Evolutionary conservation across 2,888 invertebrate species (phyloP), one percentile per base, ranked within the genome.

Genomic region (Heliconius erato): DNA sequence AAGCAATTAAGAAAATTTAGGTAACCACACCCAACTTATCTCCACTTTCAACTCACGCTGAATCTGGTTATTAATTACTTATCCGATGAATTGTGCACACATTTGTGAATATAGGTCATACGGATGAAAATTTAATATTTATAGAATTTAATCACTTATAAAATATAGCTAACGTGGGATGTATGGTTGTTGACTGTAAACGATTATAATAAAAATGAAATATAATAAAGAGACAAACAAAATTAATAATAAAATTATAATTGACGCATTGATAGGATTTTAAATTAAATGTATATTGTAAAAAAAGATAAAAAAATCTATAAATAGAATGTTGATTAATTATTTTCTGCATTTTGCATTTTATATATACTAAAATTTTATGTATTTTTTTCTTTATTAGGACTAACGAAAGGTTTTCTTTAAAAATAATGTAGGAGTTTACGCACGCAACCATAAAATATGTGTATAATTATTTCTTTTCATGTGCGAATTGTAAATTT

Each of bases 61-160:
- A 74, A 35, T 74, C 59, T 32, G 59, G 59, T 74, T 35, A 59
- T 59, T 74, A 74, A 59, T 74, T 74, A 59, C 35, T 74, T 59
- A 35, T 59, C 19, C 59, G 74, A 74, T 59, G 32, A 54, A 54
- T 23, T 54, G 54, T 54, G 28, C 14, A 63, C n/a, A 19, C n/a
- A 76, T 76, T 76, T 76, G 14, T 28, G 35, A 76, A 76, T 35
- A 59, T 35, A 32, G 59, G 59, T 74, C 23, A 35, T 32, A 76
- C 26, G n/a, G 23, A 76, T 59, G 23, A 32, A 35, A 32, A 59
- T 54, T 19, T 74, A 12, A 59, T 19, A 76, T 76, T 76, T 76
- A n/a, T 76, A n/a, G n/a, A 12, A 14, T 26, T 67, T 28, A 63
- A 59, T 59, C 3, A 76, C 6, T 76, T 32, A 40, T 65, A 77